phyloP scores from a whole-genome alignment of 2,888 invertebrate genomes.

The Cantharis lateralis region DNA sequence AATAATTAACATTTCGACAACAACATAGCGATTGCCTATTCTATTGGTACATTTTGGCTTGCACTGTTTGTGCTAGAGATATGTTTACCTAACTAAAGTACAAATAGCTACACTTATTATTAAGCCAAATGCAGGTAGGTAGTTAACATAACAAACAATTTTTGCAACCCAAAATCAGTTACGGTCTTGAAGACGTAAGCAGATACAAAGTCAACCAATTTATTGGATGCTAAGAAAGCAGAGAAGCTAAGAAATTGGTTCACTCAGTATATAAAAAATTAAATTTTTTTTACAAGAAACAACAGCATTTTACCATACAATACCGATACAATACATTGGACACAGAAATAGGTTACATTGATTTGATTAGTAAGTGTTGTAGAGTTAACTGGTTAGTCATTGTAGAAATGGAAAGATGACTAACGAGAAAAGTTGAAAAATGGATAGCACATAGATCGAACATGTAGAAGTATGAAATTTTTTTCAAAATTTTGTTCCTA shows the following conservation, averaged over 20 bases:
- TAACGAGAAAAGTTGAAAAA: not conserved
- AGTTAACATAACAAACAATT: not conserved
- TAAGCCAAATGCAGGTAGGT: slow-evolving; percentile 15
- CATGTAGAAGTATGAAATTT: not conserved
- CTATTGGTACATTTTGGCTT: slow-evolving; percentile 43
- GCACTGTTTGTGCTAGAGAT: slow-evolving; percentile 43
- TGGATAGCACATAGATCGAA: not conserved
- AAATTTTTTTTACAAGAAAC: not conserved
- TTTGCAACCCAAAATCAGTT: not conserved
- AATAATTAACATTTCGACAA: slow-evolving; percentile 38
- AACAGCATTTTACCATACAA: not conserved
- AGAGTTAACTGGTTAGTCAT: not conserved
- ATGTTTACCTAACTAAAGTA: slow-evolving; percentile 39
- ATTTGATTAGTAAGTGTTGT: not conserved
- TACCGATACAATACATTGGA: not conserved
- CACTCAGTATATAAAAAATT: not conserved
- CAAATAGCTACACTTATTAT: slow-evolving; percentile 17
- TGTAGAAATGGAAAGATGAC: not conserved
- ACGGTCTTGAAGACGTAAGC: not conserved
- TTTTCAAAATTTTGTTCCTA: not conserved
- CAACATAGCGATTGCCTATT: slow-evolving; percentile 39
- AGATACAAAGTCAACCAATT: not conserved
- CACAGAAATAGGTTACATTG: not conserved
- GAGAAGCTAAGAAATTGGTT: not conserved
- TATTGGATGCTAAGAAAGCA: not conserved